Evolutionary conservation across 2,888 invertebrate genomes (phyloP).

Genomic region (Drosophila dives): DNA sequence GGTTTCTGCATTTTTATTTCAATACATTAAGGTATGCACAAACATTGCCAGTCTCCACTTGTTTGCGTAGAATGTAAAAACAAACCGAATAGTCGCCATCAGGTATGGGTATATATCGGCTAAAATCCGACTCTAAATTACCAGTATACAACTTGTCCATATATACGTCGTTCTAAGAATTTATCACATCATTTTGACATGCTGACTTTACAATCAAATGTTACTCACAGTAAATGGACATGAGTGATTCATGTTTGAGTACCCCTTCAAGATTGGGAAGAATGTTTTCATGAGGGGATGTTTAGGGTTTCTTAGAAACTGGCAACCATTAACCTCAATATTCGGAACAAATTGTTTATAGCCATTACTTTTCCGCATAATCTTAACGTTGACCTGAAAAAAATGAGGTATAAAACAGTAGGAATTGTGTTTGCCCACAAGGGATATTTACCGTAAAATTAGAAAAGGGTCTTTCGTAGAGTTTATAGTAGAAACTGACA

Average conservation of each 20-base stretch:
- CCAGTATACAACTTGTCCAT: slow-evolving; percentile 16
- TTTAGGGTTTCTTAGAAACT: background rate
- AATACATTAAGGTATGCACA: background rate
- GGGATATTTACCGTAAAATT: background rate
- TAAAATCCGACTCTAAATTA: background rate
- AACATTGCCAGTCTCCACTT: background rate
- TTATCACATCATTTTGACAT: background rate
- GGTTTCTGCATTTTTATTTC: background rate
- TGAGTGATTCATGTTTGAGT: background rate
- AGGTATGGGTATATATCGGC: slow-evolving; percentile 4
- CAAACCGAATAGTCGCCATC: slow-evolving; percentile 27
- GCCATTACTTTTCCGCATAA: background rate
- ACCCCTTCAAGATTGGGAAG: background rate
- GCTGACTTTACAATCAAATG: background rate
- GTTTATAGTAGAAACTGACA: background rate
- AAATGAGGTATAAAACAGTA: background rate
- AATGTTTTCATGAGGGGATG: background rate
- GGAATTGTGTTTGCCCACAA: background rate
- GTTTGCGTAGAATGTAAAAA: rapidly evolving
- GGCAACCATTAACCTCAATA: background rate
- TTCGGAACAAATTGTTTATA: background rate
- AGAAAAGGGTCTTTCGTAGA: background rate
- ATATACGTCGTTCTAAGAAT: slow-evolving; percentile 24
- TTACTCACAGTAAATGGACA: background rate
- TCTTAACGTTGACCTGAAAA: background rate